These are phyloP conservation scores for Scopus umbretta DNA, from an alignment of 2,113 vertebrate species.

Conservation along the genomic window DNA sequence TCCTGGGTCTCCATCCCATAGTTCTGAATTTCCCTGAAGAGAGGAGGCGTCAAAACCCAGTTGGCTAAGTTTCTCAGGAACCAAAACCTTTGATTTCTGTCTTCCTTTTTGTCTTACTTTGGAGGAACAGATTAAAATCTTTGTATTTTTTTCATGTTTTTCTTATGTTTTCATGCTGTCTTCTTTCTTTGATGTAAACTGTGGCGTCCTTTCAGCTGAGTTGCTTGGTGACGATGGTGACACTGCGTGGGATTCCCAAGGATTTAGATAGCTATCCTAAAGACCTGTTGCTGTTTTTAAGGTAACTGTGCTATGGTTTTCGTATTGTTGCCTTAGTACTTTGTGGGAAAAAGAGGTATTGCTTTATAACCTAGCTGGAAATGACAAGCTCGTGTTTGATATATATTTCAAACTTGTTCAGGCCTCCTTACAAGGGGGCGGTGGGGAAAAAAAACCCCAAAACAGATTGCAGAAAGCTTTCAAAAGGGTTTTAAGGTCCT, in stretches of 20 bases:
- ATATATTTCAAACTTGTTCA: not conserved
- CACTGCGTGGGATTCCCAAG: not conserved
- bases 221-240: conserved; percentile 53
- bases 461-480: not conserved
- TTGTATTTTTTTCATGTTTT: not conserved
- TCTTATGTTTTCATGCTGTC: not conserved
- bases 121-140: not conserved
- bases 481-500: not conserved
- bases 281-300: conserved; percentile 60
- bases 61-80: not conserved
- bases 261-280: conserved; percentile 48
- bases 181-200: not conserved
- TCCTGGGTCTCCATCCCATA: not conserved
- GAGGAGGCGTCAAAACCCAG: not conserved
- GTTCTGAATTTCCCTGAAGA: not conserved
- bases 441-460: not conserved
- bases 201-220: conserved; percentile 44
- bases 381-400: not conserved
- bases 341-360: not conserved
- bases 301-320: not conserved
- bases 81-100: not conserved
- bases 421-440: not conserved
- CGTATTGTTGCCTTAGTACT: fast-evolving
- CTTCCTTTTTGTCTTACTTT: too few relatives aligned
- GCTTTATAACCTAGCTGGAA: not conserved